Conservation (phyloP, 2,888 invertebrate genomes). For the Chouioia cunea region DNA sequence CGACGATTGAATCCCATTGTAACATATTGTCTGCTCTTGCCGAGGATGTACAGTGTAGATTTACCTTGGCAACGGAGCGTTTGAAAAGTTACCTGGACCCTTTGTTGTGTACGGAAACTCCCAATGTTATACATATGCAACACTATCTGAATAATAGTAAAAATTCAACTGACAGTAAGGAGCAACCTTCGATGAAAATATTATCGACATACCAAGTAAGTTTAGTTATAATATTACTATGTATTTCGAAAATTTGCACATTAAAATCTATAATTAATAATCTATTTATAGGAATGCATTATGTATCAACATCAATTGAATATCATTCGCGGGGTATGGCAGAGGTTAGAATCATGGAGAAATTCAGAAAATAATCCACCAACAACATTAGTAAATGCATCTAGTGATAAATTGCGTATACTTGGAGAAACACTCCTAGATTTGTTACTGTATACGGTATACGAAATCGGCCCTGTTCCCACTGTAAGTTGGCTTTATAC, state of each 20-base stretch:
- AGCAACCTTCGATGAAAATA: constrained; percentile 74
- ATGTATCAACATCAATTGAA: constrained; percentile 91
- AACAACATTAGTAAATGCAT: constrained; percentile 73
- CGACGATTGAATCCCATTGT: constrained; percentile 73
- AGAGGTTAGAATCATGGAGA: constrained; percentile 76
- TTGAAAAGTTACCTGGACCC: constrained; percentile 84
- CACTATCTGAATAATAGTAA: constrained; percentile 77
- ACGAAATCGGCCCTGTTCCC: constrained; percentile 71
- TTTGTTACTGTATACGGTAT: constrained; percentile 80
- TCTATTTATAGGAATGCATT: constrained; percentile 78
- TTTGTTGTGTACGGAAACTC: constrained; percentile 82
- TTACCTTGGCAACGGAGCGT: constrained; percentile 86
- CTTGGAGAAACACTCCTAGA: constrained; percentile 87
- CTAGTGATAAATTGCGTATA: constrained; percentile 86
- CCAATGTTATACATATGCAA: constrained; percentile 86
- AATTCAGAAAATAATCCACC: constrained; percentile 66
- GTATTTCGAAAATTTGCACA: constrained; percentile 1
- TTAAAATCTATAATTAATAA: background rate
- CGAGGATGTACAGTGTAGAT: constrained; percentile 81
- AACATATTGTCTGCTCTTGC: constrained; percentile 78
- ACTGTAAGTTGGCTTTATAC: constrained; percentile 58
- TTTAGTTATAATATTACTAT: background rate
- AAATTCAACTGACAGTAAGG: constrained; percentile 71
- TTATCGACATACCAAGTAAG: constrained; percentile 71
- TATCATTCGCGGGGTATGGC: constrained; percentile 82